Conservation (phyloP, 2,113 vertebrate species). For the Mus spicilegus region DNA sequence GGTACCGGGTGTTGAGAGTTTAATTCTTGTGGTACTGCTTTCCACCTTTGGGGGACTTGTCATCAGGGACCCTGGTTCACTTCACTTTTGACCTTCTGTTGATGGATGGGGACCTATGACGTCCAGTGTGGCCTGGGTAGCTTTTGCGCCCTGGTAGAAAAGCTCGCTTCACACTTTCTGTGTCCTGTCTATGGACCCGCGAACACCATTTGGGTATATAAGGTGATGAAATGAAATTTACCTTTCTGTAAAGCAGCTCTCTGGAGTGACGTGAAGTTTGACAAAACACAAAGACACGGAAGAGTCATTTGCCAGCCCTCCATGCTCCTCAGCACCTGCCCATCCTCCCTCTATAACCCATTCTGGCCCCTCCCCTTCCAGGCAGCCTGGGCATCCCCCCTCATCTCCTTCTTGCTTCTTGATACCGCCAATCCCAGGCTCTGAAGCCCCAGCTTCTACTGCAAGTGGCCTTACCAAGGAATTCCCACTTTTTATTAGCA, state of each 20-base stretch:
- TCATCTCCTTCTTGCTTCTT: fast-evolving
- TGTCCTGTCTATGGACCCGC: fast-evolving
- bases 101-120: neutral
- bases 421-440: fast-evolving
- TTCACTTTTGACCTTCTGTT: neutral
- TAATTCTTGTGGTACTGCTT: neutral
- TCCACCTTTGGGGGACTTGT: fast-evolving
- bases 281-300: neutral
- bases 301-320: neutral
- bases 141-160: fast-evolving
- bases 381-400: fast-evolving
- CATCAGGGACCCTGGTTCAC: fast-evolving
- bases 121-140: neutral
- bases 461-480: neutral
- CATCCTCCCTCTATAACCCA: neutral
- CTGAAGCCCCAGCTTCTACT: neutral
- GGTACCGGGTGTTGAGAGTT: neutral
- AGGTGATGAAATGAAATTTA: neutral
- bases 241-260: neutral
- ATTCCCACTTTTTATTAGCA: neutral
- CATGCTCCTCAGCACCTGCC: fast-evolving
- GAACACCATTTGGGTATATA: neutral
- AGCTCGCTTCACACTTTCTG: neutral
- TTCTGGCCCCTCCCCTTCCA: no score
- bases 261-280: neutral